Percentiles rank a stretch among this genome's conserved stretches.
phyloP scores from a whole-genome alignment of 2,888 invertebrate genomes.

The Apantesis nais region DNA sequence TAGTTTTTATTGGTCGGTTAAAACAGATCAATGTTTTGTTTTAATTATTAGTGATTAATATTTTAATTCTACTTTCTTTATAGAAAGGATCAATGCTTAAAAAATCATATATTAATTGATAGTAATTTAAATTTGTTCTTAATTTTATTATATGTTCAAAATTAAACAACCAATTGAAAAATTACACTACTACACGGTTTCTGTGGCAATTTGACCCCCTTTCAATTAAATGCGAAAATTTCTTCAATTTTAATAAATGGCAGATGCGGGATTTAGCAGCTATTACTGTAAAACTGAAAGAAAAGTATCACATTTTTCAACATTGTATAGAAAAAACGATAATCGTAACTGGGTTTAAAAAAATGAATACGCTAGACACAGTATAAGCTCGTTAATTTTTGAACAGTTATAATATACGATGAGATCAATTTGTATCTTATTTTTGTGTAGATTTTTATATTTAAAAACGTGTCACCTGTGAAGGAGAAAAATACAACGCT shows the following conservation, averaged over 20 bases:
- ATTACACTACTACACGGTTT: not conserved
- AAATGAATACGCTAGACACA: not conserved
- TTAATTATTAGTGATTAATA: not conserved
- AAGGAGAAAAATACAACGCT: not conserved
- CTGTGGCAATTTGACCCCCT: not conserved
- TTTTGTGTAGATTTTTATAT: not conserved
- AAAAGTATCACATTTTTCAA: constrained; percentile 8
- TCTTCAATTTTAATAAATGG: constrained; percentile 5
- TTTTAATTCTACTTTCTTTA: not conserved
- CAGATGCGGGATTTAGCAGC: not conserved
- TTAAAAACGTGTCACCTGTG: not conserved
- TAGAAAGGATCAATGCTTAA: not conserved
- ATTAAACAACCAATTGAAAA: not conserved
- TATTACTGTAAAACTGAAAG: constrained; percentile 6
- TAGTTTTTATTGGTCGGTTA: not conserved
- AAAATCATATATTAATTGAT: not conserved
- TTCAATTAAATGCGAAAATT: not conserved
- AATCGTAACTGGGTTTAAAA: not conserved
- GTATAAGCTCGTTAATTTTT: not conserved
- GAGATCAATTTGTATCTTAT: not conserved
- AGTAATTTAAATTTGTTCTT: not conserved
- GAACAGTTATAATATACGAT: not conserved
- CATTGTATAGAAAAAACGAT: not conserved
- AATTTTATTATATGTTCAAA: no score
- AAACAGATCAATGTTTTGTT: not conserved